Conservation (phyloP, 2,888 invertebrate genomes). For the Azorinus chamasolen region DNA sequence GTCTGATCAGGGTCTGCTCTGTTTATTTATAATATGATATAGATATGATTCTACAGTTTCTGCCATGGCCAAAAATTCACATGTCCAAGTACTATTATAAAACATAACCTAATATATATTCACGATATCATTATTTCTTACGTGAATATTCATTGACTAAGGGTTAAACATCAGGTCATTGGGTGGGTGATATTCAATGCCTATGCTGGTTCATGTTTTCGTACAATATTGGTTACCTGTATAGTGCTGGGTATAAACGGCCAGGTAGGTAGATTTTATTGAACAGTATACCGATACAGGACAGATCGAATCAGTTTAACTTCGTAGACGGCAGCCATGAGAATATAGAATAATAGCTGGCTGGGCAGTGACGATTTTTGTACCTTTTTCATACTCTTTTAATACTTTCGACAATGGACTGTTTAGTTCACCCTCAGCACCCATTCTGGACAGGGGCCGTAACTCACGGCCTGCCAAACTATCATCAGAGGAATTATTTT, state of each 20-base stretch:
- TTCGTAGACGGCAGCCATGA: conserved; percentile 57
- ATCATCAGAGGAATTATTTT: conserved; percentile 69
- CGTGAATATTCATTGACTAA: too few species aligned
- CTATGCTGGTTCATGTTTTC: too few species aligned
- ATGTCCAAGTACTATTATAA: too few species aligned
- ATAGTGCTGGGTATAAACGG: conserved; percentile 24
- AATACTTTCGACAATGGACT: conserved; percentile 70
- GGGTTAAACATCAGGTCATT: too few species aligned
- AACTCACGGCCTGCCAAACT: conserved; percentile 68
- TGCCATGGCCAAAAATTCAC: too few species aligned
- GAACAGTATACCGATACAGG: conserved; percentile 58
- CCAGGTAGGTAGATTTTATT: conserved; percentile 67
- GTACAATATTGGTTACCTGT: too few species aligned
- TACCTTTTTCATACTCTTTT: conserved; percentile 19
- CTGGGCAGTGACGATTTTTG: conserved; percentile 60
- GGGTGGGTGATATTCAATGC: too few species aligned
- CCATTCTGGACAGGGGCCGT: conserved; percentile 73
- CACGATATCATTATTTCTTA: too few species aligned
- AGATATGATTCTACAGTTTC: too few species aligned
- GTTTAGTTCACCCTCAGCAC: conserved; percentile 72
- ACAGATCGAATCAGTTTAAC: conserved; percentile 54
- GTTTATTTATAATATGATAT: too few species aligned
- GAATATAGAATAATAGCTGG: conserved; percentile 54
- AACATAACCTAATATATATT: too few species aligned
- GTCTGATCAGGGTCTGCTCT: too few species aligned